Conservation (phyloP, 2,888 invertebrate genomes). For the Epirrhoe alternata region DNA sequence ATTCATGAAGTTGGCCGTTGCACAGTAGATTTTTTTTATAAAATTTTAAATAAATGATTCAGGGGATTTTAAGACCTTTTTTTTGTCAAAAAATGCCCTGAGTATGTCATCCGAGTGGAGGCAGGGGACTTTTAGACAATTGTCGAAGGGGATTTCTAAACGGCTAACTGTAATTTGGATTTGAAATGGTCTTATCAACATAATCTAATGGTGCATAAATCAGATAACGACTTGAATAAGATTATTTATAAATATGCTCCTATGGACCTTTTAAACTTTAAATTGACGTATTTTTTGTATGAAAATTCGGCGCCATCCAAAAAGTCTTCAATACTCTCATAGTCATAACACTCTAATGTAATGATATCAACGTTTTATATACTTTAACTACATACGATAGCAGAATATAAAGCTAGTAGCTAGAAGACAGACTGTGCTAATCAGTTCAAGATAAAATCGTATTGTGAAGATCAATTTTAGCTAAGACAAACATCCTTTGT, state of each 20-base stretch:
- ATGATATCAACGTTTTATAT: slow-evolving; percentile 42
- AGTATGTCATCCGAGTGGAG: too few species aligned
- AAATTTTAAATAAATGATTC: too few species aligned
- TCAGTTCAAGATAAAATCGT: slow-evolving; percentile 33
- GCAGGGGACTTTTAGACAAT: too few species aligned
- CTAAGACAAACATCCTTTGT: slow-evolving; percentile 14
- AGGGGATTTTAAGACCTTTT: too few species aligned
- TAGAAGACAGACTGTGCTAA: slow-evolving; percentile 37
- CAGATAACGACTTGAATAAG: too few species aligned
- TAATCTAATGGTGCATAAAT: too few species aligned
- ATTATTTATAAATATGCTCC: background rate
- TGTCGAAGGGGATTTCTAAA: too few species aligned
- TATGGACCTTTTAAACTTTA: background rate
- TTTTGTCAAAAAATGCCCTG: too few species aligned
- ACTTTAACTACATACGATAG: slow-evolving; percentile 37
- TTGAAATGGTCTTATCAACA: too few species aligned
- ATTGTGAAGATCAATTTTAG: slow-evolving; percentile 11
- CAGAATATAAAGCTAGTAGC: slow-evolving; percentile 36
- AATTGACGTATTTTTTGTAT: background rate
- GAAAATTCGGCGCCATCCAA: slow-evolving; percentile 28
- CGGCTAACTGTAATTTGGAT: too few species aligned
- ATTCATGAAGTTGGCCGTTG: too few species aligned
- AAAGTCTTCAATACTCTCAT: slow-evolving; percentile 14
- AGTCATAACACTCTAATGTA: slow-evolving; percentile 34
- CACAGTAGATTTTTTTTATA: too few species aligned